Evolutionary conservation across 2,888 invertebrate species (phyloP).

Genomic region (Synergus itoensis): DNA sequence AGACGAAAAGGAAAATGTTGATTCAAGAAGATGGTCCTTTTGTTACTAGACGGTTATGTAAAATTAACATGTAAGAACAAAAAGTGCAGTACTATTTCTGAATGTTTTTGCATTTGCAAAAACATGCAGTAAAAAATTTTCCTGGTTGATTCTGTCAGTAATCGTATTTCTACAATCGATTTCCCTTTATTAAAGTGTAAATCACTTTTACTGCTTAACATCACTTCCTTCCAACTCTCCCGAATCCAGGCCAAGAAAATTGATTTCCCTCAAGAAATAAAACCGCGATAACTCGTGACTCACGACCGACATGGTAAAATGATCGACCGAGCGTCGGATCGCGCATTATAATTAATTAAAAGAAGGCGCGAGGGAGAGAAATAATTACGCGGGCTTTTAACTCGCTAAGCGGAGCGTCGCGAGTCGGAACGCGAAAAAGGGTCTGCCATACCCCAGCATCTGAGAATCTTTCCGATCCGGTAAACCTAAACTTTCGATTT

Average conservation of each 20-base stretch:
- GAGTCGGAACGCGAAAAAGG: background rate
- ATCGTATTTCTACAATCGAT: too few relatives aligned
- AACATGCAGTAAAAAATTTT: too few relatives aligned
- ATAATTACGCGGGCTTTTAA: slow-evolving; percentile 38
- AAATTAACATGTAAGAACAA: too few relatives aligned
- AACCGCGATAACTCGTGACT: slow-evolving; percentile 15
- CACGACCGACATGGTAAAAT: slow-evolving; percentile 21
- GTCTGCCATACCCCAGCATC: background rate
- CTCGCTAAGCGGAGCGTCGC: slow-evolving; percentile 39
- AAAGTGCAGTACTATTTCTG: too few relatives aligned
- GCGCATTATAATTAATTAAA: slow-evolving; percentile 33
- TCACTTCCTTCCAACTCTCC: background rate
- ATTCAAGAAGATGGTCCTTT: too few relatives aligned
- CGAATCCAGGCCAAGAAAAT: background rate
- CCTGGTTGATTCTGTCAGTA: too few relatives aligned
- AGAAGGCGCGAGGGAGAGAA: slow-evolving; percentile 19
- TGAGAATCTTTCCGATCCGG: background rate
- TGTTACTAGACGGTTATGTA: too few relatives aligned
- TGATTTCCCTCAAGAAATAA: background rate
- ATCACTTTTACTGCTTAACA: too few relatives aligned
- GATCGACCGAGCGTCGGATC: slow-evolving; percentile 19
- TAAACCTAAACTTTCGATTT: slow-evolving; percentile 22
- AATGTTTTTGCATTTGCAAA: too few relatives aligned
- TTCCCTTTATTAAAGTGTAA: too few relatives aligned
- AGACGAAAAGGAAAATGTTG: too few relatives aligned